Conservation (phyloP, 2,888 invertebrate species). For the Lepidocyrtoides sp. region DNA sequence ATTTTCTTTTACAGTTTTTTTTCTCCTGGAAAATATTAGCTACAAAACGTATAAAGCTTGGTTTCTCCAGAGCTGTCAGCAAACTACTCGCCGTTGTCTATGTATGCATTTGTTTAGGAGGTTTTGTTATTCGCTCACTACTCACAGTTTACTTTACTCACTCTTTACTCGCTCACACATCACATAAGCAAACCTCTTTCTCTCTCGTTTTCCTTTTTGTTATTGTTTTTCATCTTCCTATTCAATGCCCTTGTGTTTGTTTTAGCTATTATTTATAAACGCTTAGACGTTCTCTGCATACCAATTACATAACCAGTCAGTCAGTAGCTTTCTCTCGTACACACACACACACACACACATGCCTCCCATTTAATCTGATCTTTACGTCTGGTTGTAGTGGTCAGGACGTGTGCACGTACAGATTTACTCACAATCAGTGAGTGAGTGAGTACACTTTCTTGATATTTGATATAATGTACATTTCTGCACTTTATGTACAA, state of each 20-base stretch:
- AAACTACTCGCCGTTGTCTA: not conserved
- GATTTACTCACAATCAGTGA: not conserved
- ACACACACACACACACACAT: slow-evolving; percentile 3
- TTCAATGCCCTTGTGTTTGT: slow-evolving; percentile 64
- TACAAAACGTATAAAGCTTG: not conserved
- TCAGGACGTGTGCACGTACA: slow-evolving; percentile 3
- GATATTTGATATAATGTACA: too few species aligned
- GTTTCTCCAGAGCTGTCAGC: not conserved
- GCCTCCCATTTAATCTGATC: too few species aligned
- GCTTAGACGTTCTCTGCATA: slow-evolving; percentile 54
- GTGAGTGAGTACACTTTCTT: too few species aligned
- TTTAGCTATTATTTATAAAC: slow-evolving; percentile 76
- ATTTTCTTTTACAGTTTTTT: slow-evolving; percentile 1
- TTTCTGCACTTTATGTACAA: too few species aligned
- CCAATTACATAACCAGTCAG: slow-evolving; percentile 67
- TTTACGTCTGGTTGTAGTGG: not conserved
- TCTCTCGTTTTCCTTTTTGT: slow-evolving; percentile 12
- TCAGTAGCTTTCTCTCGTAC: too few species aligned
- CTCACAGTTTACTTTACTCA: slow-evolving; percentile 14
- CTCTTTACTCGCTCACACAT: not conserved
- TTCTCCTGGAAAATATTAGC: not conserved
- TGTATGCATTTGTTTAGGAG: not conserved
- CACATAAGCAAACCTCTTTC: not conserved
- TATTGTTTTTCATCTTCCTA: slow-evolving; percentile 44
- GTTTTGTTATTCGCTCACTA: not conserved